A percentile compares a stretch with the other conserved stretches of the same genome.
These are phyloP conservation scores for Eleutherodactylus coqui DNA, from an alignment of 2,797 vertebrate species.

Conservation along the genomic window DNA sequence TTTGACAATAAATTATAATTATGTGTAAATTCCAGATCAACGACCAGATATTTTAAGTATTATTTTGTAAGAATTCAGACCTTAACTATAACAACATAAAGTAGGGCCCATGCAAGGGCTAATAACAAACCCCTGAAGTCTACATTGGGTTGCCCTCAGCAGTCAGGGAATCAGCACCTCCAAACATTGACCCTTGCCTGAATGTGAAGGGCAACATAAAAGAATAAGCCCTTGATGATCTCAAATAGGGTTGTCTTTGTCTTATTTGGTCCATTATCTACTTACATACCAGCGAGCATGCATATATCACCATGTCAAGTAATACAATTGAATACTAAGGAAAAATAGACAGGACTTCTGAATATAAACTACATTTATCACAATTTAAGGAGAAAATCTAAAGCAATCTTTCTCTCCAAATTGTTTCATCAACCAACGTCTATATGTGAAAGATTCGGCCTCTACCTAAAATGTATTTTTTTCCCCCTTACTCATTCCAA, in stretches of 20 bases:
- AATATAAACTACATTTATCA: conserved; percentile 63
- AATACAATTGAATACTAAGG: conserved; percentile 36
- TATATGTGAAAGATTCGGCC: conserved; percentile 40
- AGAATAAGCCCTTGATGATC: conserved; percentile 9
- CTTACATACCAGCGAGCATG: conserved; percentile 12
- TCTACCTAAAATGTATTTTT: conserved; percentile 49
- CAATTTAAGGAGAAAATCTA: conserved; percentile 61
- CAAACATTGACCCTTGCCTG: conserved; percentile 37
- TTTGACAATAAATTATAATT: background rate
- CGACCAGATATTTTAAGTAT: background rate
- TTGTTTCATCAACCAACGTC: conserved; percentile 56
- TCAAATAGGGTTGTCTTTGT: conserved; percentile 24
- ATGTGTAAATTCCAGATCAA: background rate
- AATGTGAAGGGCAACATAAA: conserved; percentile 23
- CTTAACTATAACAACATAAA: background rate
- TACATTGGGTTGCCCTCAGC: background rate
- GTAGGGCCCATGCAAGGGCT: background rate
- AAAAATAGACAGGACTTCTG: conserved; percentile 48
- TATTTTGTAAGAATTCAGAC: background rate
- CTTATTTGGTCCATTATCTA: conserved; percentile 68
- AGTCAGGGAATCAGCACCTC: background rate
- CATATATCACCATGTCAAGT: conserved; percentile 44
- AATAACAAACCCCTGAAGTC: background rate
- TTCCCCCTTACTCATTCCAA: conserved; percentile 15
- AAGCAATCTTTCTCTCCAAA: conserved; percentile 49